phyloP scores from a whole-genome alignment of 2,113 vertebrate genomes.

The Pelecanoides urinatrix region DNA sequence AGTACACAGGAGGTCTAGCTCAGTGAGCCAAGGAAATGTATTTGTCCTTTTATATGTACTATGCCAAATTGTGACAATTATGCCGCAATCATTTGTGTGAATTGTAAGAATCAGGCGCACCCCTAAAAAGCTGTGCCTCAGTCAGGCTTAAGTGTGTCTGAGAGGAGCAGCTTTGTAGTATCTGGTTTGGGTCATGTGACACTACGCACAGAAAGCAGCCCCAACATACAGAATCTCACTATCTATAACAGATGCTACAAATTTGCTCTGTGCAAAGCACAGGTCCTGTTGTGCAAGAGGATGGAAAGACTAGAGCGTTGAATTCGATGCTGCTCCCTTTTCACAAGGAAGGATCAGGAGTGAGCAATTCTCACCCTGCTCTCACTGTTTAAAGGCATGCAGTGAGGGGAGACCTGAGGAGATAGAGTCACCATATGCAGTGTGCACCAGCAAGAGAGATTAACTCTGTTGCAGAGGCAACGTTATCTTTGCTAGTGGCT shows the following conservation, averaged over 20 bases:
- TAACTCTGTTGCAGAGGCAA: not conserved
- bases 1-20: not conserved
- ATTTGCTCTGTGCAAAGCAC: not conserved
- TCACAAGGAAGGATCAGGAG: not conserved
- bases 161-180: not conserved
- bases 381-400: not conserved
- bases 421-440: not conserved
- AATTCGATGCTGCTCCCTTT: not conserved
- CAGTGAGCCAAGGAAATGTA: not conserved
- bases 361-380: not conserved
- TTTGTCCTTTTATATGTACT: not conserved
- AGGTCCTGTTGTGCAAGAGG: not conserved
- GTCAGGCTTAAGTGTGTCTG: not conserved
- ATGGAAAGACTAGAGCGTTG: not conserved
- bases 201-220: not conserved
- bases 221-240: accelerated
- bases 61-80: not conserved
- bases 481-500: not conserved
- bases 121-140: not conserved
- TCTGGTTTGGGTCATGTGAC: not conserved
- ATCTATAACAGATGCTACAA: accelerated
- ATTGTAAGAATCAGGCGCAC: not conserved
- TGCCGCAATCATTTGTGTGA: not conserved
- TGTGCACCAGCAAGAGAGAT: not conserved
- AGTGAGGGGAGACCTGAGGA: not conserved